These are phyloP conservation scores for Lethrus apterus DNA, from an alignment of 1,140 invertebrate genomes.

Conservation along the genomic window DNA sequence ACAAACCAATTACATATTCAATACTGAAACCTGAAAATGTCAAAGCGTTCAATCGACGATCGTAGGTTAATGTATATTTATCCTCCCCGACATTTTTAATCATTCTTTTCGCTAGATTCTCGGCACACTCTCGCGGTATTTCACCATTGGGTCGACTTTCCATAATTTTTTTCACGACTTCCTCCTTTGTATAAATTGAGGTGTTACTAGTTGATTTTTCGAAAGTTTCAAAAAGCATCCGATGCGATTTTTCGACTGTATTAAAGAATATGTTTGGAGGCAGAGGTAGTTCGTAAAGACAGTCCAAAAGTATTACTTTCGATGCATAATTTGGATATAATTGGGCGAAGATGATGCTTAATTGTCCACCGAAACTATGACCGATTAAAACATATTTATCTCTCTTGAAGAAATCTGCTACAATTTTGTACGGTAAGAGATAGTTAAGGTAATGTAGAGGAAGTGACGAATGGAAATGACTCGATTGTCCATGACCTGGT, in stretches of 20 bases:
- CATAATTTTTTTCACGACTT: conserved; percentile 44
- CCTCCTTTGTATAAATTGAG: conserved; percentile 44
- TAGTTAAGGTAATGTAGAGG: conserved; percentile 41
- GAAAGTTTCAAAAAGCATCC: conserved; percentile 21
- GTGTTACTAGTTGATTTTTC: conserved; percentile 13
- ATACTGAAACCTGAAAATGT: conserved; percentile 22
- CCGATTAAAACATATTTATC: conserved; percentile 41
- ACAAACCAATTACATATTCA: conserved; percentile 32
- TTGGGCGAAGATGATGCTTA: conserved; percentile 41
- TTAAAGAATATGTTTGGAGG: conserved; percentile 30
- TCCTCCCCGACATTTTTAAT: conserved; percentile 37
- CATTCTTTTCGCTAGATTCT: conserved; percentile 43
- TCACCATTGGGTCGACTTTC: conserved; percentile 35
- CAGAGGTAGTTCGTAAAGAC: conserved; percentile 36
- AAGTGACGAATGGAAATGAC: conserved; percentile 46
- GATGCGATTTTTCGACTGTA: conserved; percentile 26
- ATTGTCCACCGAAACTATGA: conserved; percentile 52
- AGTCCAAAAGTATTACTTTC: conserved; percentile 49
- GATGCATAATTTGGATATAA: conserved; percentile 46
- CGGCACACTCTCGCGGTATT: conserved; percentile 40
- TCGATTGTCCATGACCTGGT: conserved; percentile 60
- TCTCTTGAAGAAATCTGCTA: conserved; percentile 42
- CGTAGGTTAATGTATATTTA: conserved; percentile 34
- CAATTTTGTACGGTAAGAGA: conserved; percentile 42
- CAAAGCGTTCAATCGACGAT: conserved; percentile 29